phyloP scores from a whole-genome alignment of 2,113 vertebrate genomes.

The Phainopepla nitens region DNA sequence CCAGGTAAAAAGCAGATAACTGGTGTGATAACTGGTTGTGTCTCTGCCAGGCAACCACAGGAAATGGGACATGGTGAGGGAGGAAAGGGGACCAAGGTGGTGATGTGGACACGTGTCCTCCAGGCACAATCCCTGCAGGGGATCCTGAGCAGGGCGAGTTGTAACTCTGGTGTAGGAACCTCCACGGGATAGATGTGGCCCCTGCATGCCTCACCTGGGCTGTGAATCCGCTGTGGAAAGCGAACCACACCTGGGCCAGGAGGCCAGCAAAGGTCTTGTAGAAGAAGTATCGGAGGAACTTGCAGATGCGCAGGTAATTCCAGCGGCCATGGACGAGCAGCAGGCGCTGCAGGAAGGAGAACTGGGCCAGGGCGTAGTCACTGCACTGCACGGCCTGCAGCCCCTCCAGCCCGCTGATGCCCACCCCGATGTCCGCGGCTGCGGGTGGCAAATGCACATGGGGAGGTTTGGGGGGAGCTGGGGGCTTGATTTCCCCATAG shows the following conservation, averaged over 20 bases:
- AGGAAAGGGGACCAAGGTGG: not conserved
- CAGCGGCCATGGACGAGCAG: conserved; percentile 90
- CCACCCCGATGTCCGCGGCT: conserved; percentile 90
- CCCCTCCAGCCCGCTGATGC: conserved; percentile 86
- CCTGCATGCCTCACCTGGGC: conserved; percentile 68
- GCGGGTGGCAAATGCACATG: fast-evolving
- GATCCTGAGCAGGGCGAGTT: not conserved
- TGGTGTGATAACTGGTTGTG: no score
- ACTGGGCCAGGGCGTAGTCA: conserved; percentile 87
- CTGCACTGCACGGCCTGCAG: conserved; percentile 88
- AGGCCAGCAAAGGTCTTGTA: conserved; percentile 87
- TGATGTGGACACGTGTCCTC: fast-evolving
- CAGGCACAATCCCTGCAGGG: fast-evolving
- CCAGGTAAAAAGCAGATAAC: not conserved
- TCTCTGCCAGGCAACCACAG: not conserved
- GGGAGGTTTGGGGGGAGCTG: not conserved
- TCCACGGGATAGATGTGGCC: fast-evolving
- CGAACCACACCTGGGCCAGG: conserved; percentile 87
- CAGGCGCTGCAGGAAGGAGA: conserved; percentile 82
- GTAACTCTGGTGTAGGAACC: fast-evolving
- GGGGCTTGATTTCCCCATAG: not conserved
- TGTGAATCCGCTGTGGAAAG: conserved; percentile 85
- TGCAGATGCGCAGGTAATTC: conserved; percentile 85
- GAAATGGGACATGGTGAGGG: not conserved
- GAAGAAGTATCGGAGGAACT: conserved; percentile 88